phyloP scores from a whole-genome alignment of 92 coral and sea anemone species.

The Zoanthus gigantus region DNA sequence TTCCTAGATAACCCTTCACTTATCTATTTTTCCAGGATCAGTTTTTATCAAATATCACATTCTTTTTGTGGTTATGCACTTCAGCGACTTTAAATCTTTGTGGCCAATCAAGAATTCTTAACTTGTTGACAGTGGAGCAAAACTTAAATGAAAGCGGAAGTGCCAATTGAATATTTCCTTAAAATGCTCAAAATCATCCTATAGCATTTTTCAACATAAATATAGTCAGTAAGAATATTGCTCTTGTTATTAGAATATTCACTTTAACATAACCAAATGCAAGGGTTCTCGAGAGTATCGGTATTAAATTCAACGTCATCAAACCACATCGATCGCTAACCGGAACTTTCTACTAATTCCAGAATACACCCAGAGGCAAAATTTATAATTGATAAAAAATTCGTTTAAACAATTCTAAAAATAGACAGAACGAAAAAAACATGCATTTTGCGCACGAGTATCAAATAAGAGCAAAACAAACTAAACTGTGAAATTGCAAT shows the following conservation, averaged over 20 bases:
- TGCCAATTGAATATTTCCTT: not conserved
- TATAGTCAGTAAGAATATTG: not conserved
- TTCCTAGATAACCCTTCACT: too few species aligned
- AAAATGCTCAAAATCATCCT: not conserved
- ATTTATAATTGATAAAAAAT: not conserved
- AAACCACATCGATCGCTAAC: not conserved
- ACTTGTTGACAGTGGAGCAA: not conserved
- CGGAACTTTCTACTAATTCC: not conserved
- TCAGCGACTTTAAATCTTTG: not conserved
- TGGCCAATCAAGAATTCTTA: not conserved
- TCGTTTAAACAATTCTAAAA: not conserved
- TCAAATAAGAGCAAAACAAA: not conserved
- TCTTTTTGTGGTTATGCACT: not conserved
- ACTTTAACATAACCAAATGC: not conserved
- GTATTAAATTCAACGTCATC: not conserved
- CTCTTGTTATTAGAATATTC: not conserved
- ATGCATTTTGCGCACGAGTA: not conserved
- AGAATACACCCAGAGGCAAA: not conserved
- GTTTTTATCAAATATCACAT: too few species aligned
- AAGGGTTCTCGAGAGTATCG: not conserved
- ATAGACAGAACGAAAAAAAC: not conserved
- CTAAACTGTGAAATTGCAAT: not conserved
- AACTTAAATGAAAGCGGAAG: not conserved
- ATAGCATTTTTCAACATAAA: not conserved
- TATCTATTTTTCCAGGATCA: too few species aligned